Conservation (phyloP, 1,140 invertebrate species). For the Ephestia elutella region DNA sequence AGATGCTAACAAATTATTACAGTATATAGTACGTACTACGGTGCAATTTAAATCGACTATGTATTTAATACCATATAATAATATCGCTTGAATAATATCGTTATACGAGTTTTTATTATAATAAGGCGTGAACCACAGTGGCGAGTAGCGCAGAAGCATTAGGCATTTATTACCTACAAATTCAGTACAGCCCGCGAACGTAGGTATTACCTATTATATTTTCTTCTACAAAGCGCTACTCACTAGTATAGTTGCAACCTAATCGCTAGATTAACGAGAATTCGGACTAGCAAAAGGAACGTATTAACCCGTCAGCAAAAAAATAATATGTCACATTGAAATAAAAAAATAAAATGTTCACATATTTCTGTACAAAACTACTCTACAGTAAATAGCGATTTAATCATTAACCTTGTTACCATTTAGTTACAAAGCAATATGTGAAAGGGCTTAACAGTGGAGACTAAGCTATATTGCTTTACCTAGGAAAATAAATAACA, state of each 20-base stretch:
- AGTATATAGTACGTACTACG: constrained; percentile 20
- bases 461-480: constrained; percentile 37
- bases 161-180: not conserved
- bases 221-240: not conserved
- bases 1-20: constrained; percentile 17
- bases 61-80: constrained; percentile 39
- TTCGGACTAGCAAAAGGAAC: constrained; percentile 35
- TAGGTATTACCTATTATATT: not conserved
- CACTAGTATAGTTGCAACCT: constrained; percentile 2
- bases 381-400: constrained; percentile 20
- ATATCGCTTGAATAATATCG: constrained; percentile 61
- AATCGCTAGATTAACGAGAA: not conserved
- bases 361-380: constrained; percentile 32
- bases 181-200: not conserved
- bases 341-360: constrained; percentile 29
- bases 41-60: constrained; percentile 25
- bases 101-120: constrained; percentile 29
- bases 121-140: constrained; percentile 3
- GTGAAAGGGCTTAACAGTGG: not conserved
- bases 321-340: constrained; percentile 18
- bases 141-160: not conserved
- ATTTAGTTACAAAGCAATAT: constrained; percentile 3
- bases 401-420: not conserved
- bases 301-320: constrained; percentile 26
- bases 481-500: constrained; percentile 54